Conservation (phyloP, 2,797 vertebrate species). For the Gadopsis marmoratus region DNA sequence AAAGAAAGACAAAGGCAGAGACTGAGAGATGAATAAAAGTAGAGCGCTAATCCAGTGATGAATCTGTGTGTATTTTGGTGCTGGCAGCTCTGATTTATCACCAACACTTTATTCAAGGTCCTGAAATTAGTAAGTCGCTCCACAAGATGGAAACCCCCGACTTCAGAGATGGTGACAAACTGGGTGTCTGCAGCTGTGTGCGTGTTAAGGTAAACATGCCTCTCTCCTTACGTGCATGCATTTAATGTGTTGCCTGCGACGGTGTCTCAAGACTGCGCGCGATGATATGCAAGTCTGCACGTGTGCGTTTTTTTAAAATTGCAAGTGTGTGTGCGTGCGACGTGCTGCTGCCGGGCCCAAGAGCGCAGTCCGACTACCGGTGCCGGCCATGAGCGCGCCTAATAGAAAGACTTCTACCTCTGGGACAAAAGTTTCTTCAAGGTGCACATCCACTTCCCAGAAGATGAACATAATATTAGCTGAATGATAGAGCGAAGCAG, state of each 20-base stretch:
- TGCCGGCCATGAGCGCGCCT: constrained; percentile 23
- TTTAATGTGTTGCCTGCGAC: constrained; percentile 25
- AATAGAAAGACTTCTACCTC: constrained; percentile 48
- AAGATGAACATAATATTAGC: constrained; percentile 60
- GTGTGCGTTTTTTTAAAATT: constrained; percentile 8
- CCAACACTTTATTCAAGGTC: constrained; percentile 84
- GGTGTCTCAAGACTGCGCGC: background rate
- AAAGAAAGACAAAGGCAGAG: constrained; percentile 20
- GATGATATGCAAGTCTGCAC: background rate
- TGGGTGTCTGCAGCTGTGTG: constrained; percentile 42
- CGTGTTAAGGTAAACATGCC: constrained; percentile 3
- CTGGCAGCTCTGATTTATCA: constrained; percentile 86
- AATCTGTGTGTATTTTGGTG: constrained; percentile 85
- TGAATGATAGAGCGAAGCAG: constrained; percentile 42
- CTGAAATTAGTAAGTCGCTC: constrained; percentile 83
- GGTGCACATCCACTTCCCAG: constrained; percentile 44
- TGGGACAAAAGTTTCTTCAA: constrained; percentile 52
- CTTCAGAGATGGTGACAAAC: constrained; percentile 64
- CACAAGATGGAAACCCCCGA: constrained; percentile 73
- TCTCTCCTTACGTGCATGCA: background rate
- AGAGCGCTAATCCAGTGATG: constrained; percentile 81
- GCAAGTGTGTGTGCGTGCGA: constrained; percentile 9
- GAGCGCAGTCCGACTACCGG: background rate
- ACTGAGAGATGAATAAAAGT: constrained; percentile 79
- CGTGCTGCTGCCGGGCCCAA: background rate